These are phyloP conservation scores for Eulemur rubriventer DNA, from an alignment of 2,797 vertebrate genomes.

Conservation along the genomic window DNA sequence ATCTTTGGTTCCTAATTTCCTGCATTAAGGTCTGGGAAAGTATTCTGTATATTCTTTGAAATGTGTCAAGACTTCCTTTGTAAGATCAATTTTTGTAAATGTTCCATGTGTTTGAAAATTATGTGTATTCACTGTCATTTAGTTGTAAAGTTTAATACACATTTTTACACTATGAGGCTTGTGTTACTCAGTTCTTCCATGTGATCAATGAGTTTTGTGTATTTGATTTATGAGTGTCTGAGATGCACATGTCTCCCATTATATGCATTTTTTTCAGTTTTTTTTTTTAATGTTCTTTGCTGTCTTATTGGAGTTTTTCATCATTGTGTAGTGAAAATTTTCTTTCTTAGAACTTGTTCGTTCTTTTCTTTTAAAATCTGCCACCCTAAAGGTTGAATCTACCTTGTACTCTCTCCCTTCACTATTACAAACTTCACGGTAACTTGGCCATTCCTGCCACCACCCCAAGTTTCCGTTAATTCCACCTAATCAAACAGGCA, in stretches of 20 bases:
- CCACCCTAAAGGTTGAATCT: neutral
- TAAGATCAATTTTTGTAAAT: neutral
- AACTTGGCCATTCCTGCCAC: neutral
- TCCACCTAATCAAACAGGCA: neutral
- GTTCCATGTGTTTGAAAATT: neutral
- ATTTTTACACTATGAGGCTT: neutral
- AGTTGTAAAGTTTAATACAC: neutral
- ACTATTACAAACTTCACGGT: neutral
- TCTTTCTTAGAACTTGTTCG: neutral
- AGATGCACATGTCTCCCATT: neutral
- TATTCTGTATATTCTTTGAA: neutral
- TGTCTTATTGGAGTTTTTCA: neutral
- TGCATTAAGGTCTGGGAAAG: neutral
- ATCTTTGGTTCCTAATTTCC: neutral
- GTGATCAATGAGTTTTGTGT: neutral
- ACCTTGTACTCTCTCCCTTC: neutral
- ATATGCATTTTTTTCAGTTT: neutral
- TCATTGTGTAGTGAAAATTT: neutral
- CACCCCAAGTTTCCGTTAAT: neutral
- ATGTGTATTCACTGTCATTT: neutral
- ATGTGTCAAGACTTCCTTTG: neutral
- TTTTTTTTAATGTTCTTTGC: neutral
- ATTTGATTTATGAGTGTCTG: neutral
- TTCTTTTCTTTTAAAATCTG: neutral
- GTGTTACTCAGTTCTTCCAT: neutral